Evolutionary conservation across 1,140 invertebrate species (phyloP).

Genomic region (silkworm (Bombyx mori)): DNA sequence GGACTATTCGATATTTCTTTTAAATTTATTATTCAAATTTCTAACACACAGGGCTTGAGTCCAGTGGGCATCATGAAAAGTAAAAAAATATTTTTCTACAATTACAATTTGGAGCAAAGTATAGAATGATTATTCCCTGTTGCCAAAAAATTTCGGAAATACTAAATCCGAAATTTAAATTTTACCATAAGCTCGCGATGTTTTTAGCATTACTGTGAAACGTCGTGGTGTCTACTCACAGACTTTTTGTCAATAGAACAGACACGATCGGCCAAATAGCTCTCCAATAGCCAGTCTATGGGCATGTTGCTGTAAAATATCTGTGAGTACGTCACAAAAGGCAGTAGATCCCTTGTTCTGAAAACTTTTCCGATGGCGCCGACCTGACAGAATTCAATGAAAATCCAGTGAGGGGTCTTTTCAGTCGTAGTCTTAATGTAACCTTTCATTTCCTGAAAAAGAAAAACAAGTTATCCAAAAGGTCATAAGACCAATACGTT

Average conservation of each 20-base stretch:
- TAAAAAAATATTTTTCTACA: no score
- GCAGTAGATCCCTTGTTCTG: slow-evolving; percentile 88
- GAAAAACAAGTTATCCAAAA: neutral
- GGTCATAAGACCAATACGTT: no score
- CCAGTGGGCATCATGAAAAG: no score
- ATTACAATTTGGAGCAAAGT: no score
- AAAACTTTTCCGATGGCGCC: slow-evolving; percentile 97
- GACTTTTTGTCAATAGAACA: slow-evolving; percentile 88
- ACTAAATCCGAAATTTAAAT: no score
- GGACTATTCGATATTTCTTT: no score
- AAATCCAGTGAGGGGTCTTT: slow-evolving; percentile 88
- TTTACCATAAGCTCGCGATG: no score
- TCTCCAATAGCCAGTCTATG: slow-evolving; percentile 95
- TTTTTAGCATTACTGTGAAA: no score
- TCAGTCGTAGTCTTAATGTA: slow-evolving; percentile 87
- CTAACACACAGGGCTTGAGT: no score
- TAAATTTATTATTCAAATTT: no score
- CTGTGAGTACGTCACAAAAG: slow-evolving; percentile 93
- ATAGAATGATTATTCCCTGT: no score
- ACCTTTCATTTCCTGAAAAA: slow-evolving; percentile 81
- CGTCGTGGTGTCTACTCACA: slow-evolving; percentile 70
- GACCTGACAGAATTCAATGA: slow-evolving; percentile 94
- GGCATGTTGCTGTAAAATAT: slow-evolving; percentile 97
- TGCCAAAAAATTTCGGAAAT: no score
- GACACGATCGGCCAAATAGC: slow-evolving; percentile 91